Conservation (phyloP, 2,888 invertebrate genomes). For the Folsomia candida region DNA sequence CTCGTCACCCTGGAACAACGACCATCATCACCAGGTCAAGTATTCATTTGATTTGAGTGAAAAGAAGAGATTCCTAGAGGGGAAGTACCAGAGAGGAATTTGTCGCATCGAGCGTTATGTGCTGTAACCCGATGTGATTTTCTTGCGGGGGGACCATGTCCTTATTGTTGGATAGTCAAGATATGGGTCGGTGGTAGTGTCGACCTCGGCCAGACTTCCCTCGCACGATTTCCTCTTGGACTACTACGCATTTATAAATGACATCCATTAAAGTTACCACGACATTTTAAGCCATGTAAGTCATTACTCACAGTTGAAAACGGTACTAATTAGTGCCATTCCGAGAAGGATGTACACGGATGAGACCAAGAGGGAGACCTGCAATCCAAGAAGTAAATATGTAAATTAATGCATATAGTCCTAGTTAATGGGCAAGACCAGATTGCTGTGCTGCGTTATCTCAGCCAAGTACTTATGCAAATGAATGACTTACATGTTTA, state of each 20-base stretch:
- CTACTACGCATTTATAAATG: conserved; percentile 54
- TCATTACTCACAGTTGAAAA: conserved; percentile 66
- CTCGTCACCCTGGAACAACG: conserved; percentile 45
- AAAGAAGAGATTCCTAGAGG: background rate
- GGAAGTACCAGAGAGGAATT: conserved; percentile 46
- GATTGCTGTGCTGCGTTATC: background rate
- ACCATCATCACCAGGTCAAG: background rate
- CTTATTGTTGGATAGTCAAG: conserved; percentile 48
- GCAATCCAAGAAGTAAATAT: conserved; percentile 11
- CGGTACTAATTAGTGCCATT: conserved; percentile 82
- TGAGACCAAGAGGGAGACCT: conserved; percentile 70
- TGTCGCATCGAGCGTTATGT: conserved; percentile 49
- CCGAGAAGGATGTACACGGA: conserved; percentile 79
- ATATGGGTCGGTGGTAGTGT: conserved; percentile 50
- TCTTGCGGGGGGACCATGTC: conserved; percentile 38
- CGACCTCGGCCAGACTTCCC: conserved; percentile 47
- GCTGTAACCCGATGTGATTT: conserved; percentile 48
- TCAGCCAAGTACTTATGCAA: background rate
- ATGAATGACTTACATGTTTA: conserved; percentile 44
- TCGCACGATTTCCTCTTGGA: conserved; percentile 71
- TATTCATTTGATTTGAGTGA: background rate
- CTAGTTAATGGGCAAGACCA: background rate
- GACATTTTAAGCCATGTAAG: too few species aligned
- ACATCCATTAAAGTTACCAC: too few species aligned
- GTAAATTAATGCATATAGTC: background rate